Evolutionary conservation across 2,797 vertebrate genomes (phyloP).

Genomic region (Chaenodraco wilsoni): DNA sequence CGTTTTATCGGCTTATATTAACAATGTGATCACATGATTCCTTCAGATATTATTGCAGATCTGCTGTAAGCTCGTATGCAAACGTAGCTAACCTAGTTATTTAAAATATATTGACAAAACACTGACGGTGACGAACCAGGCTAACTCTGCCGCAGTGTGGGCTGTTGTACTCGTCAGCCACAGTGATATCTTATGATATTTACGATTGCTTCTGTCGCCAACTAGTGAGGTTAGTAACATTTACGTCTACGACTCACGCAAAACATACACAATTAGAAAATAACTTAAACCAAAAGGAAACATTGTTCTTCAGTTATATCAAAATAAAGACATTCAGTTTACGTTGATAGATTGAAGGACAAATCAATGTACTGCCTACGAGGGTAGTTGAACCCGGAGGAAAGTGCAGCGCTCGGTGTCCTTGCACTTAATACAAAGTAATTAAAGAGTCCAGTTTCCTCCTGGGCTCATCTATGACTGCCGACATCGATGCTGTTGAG

Average conservation of each 20-base stretch:
- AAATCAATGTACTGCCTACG: neutral
- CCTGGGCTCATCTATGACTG: neutral
- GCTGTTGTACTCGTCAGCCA: too few species aligned
- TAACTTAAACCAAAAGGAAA: neutral
- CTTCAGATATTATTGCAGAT: too few species aligned
- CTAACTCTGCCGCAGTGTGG: too few species aligned
- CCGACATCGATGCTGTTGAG: slow-evolving; percentile 11
- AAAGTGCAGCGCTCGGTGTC: slow-evolving; percentile 16
- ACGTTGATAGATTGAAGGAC: neutral
- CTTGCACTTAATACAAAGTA: slow-evolving; percentile 26
- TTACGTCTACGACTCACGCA: neutral
- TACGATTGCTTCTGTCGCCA: too few species aligned
- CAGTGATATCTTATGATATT: too few species aligned
- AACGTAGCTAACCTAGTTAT: too few species aligned
- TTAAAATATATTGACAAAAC: too few species aligned
- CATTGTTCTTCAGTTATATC: neutral
- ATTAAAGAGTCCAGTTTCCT: slow-evolving; percentile 30
- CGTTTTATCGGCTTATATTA: too few species aligned
- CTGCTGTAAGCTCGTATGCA: too few species aligned
- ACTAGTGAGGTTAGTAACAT: too few species aligned
- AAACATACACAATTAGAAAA: neutral
- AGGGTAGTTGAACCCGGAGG: neutral
- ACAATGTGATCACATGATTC: too few species aligned
- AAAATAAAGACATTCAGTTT: neutral
- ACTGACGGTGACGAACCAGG: too few species aligned